Evolutionary conservation across 2,113 vertebrate genomes (phyloP), one percentile per base, ranked within the genome.

Genomic region (Stigmatopora argus): DNA sequence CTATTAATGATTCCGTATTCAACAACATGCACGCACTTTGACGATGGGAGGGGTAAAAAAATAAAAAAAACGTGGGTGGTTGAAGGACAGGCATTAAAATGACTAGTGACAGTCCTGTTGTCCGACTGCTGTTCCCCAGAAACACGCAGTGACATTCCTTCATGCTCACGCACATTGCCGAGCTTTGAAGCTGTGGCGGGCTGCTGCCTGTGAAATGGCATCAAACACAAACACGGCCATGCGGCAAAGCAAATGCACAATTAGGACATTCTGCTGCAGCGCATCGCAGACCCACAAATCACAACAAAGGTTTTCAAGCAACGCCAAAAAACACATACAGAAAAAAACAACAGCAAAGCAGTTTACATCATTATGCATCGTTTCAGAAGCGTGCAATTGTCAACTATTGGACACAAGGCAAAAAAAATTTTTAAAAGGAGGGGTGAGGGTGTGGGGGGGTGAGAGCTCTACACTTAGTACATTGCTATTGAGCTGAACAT

Each of bases 201-300:
- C 85, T 86, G 78, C 82, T 80, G 86, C 86, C 83, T 87, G 84
- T 86, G 78, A 89, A 88, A 88, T 76, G 72, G 82, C 84, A 90
- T 91, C 87, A 89, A 89, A 91, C 86, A 70, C 79, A 87, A 87
- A 85, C 77, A 82, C 81, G 81, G 83, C 86, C 77, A 80, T 68
- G 77, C 78, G 77, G 83, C 86, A 87, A 83, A 85, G 87, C 80
- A 88, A 80, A 88, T 74, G 77, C 81, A 83, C 83, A 89, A 87
- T 85, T 86, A 88, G 86, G 79, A 86, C 84, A 83, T 82, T 73
- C 64, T 79, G 78, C 80, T 60, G 62, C 74, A 81, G 73, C 81
- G 85, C 74, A 73, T 72, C 66, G 72, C 81, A 80, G 70, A 74
- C 66, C 73, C 67, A 78, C 78, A 76, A 78, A 83, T 73, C 80